Conservation (phyloP, 2,113 vertebrate genomes). For the Enhydra lutris region DNA sequence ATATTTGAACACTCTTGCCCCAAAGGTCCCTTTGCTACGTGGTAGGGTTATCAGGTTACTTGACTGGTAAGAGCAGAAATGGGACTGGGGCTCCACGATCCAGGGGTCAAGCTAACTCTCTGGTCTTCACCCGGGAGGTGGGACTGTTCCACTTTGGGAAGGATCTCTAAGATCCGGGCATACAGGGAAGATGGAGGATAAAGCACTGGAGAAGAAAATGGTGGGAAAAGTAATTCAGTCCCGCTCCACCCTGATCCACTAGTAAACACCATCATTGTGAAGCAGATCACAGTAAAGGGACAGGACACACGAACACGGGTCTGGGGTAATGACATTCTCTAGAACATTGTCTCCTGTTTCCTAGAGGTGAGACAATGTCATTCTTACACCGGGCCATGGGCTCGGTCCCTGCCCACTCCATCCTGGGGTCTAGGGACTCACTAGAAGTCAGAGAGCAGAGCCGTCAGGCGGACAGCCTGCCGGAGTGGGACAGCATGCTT, state of each 20-base stretch:
- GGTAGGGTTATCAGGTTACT: neutral
- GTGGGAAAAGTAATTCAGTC: accelerated
- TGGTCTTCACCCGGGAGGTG: neutral
- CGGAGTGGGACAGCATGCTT: neutral
- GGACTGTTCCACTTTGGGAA: neutral
- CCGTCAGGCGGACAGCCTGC: neutral
- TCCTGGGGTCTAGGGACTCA: neutral
- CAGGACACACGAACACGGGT: neutral
- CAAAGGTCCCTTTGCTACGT: neutral
- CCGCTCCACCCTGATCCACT: accelerated
- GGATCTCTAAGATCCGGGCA: neutral
- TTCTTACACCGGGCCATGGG: neutral
- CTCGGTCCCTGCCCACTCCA: neutral
- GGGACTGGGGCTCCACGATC: no score
- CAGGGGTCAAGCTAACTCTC: neutral
- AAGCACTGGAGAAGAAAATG: neutral
- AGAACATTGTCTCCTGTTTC: neutral
- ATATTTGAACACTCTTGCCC: neutral
- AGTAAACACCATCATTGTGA: neutral
- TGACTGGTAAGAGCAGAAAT: neutral
- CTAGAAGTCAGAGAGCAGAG: neutral
- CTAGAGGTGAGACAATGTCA: neutral
- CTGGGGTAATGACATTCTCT: no score
- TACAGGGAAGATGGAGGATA: accelerated
- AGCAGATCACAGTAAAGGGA: neutral